A percentile compares a stretch with the other conserved stretches of the same genome.
These are phyloP conservation scores for Clinocottus analis DNA, from an alignment of 2,113 vertebrate genomes.

Conservation along the genomic window DNA sequence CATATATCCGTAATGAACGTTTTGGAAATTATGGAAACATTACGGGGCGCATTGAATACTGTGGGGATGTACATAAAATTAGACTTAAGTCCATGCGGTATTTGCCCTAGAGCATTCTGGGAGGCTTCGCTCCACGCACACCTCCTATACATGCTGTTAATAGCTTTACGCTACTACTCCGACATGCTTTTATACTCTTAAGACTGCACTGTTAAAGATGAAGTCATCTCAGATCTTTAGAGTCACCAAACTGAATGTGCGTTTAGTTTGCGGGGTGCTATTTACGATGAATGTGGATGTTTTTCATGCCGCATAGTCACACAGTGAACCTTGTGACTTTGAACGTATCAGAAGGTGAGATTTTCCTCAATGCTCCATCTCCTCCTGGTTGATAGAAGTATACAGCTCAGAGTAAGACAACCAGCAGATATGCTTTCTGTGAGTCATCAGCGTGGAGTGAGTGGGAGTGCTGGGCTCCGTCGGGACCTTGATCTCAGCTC, in stretches of 20 bases:
- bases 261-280: constrained; percentile 9
- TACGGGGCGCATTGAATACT: not conserved
- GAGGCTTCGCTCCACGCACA: not conserved
- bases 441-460: constrained; percentile 64
- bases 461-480: constrained; percentile 63
- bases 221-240: not conserved
- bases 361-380: not conserved
- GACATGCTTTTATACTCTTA: not conserved
- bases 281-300: constrained; percentile 18
- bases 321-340: constrained; percentile 6
- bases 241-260: not conserved
- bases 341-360: constrained; percentile 38
- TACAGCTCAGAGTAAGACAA: not conserved
- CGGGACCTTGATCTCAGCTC: constrained; percentile 66
- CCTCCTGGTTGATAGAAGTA: not conserved
- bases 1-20: not conserved
- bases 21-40: constrained; percentile 6
- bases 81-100: not conserved
- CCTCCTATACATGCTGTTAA: not conserved
- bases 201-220: not conserved
- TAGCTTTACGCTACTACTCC: not conserved
- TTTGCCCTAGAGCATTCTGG: constrained; percentile 2
- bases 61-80: not conserved
- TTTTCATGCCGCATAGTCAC: constrained; percentile 22
- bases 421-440: constrained; percentile 48